These are phyloP conservation scores for Galagoides demidoff DNA, from an alignment of 2,797 vertebrate genomes.

Conservation along the genomic window DNA sequence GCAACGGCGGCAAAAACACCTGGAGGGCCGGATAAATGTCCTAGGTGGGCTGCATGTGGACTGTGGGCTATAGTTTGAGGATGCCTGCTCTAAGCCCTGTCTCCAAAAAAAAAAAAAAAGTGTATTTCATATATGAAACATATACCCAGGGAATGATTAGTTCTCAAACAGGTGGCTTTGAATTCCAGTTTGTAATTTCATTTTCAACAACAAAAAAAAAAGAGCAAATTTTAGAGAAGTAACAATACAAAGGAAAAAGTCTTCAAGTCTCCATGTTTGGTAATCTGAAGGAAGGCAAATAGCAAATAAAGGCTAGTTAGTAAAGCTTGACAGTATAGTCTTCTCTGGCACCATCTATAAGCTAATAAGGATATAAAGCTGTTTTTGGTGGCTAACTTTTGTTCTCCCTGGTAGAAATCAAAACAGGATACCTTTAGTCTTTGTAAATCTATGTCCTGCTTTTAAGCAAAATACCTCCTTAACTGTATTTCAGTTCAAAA, in stretches of 20 bases:
- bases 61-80: too few species aligned
- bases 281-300: not conserved
- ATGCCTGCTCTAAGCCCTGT: not conserved
- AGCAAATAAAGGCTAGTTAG: not conserved
- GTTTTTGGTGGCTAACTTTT: not conserved
- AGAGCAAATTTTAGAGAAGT: not conserved
- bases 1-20: too few species aligned
- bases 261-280: not conserved
- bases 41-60: too few species aligned
- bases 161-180: not conserved
- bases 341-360: not conserved
- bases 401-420: not conserved
- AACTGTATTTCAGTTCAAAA: too few species aligned
- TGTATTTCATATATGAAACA: not conserved
- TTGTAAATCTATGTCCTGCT: not conserved
- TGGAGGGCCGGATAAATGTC: too few species aligned
- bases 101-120: not conserved
- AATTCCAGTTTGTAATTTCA: not conserved
- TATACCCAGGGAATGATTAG: not conserved
- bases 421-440: not conserved
- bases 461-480: not conserved
- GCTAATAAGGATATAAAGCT: not conserved
- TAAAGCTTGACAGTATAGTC: not conserved
- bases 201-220: not conserved
- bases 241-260: not conserved